Percentiles rank a stretch among this genome's conserved stretches.
These are phyloP conservation scores for Habrosyne pyritoides DNA, from an alignment of 2,888 invertebrate species.

Conservation along the genomic window DNA sequence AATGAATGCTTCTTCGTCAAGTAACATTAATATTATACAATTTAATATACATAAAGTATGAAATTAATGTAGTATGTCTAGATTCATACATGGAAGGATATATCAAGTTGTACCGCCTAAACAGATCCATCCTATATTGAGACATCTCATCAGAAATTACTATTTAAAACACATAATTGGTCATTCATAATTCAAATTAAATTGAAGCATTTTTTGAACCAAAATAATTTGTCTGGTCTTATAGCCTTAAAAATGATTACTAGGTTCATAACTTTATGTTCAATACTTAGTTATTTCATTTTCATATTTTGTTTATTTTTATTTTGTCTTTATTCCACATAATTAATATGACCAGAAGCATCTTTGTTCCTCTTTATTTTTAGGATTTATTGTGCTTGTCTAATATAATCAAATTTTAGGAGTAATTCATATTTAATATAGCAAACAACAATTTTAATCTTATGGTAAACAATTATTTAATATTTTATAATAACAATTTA, in stretches of 20 bases:
- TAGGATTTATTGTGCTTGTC: neutral
- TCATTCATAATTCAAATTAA: neutral
- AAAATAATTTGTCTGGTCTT: neutral
- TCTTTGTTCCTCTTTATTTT: neutral
- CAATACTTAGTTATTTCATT: too few relatives aligned
- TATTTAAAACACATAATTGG: too few relatives aligned
- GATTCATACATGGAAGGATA: neutral
- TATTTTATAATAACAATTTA: neutral
- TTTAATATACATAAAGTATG: neutral
- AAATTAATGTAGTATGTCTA: neutral
- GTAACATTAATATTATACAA: too few relatives aligned
- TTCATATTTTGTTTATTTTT: too few relatives aligned
- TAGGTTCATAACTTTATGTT: too few relatives aligned
- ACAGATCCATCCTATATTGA: conserved; percentile 9
- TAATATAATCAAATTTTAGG: neutral
- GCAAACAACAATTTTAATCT: neutral
- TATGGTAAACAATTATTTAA: neutral
- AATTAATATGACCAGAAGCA: neutral
- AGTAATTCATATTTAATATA: neutral
- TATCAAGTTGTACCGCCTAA: neutral
- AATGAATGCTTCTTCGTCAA: too few relatives aligned
- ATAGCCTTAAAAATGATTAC: too few relatives aligned
- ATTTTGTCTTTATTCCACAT: neutral
- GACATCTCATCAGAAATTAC: neutral
- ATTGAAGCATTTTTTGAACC: neutral